These are phyloP conservation scores for Aphelenchoides fujianensis DNA, from an alignment of 1,140 invertebrate genomes.

Conservation along the genomic window DNA sequence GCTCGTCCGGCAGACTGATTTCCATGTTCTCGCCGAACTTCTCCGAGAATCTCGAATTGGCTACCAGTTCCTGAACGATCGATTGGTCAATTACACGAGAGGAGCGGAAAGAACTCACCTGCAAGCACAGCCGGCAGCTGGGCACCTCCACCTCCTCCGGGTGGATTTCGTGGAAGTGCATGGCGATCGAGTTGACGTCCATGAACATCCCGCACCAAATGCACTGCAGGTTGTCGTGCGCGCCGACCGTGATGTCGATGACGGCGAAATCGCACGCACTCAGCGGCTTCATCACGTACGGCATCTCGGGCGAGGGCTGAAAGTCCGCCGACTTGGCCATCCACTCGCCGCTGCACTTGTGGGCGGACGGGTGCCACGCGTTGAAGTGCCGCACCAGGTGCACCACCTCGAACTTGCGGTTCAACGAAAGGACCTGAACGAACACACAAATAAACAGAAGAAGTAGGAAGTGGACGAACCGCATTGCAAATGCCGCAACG, in stretches of 20 bases:
- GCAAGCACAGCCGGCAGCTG: constrained; percentile 58
- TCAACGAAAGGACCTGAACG: constrained; percentile 49
- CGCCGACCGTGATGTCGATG: constrained; percentile 47
- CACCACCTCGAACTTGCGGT: constrained; percentile 61
- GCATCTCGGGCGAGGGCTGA: not conserved
- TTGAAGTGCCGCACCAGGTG: constrained; percentile 62
- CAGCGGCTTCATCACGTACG: constrained; percentile 37
- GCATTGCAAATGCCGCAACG: constrained; percentile 57
- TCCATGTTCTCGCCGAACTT: constrained; percentile 59
- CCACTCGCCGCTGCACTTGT: constrained; percentile 60
- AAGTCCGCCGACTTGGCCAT: not conserved
- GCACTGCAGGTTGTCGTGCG: constrained; percentile 58
- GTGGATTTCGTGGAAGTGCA: constrained; percentile 61
- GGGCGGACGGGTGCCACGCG: constrained; percentile 58
- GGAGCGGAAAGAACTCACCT: constrained; percentile 33
- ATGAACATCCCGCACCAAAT: constrained; percentile 63
- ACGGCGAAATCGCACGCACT: constrained; percentile 55
- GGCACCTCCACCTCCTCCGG: constrained; percentile 60
- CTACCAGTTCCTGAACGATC: constrained; percentile 50
- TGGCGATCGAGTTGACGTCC: constrained; percentile 47
- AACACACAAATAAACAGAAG: too few relatives aligned
- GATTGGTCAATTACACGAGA: not conserved
- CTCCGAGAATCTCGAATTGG: constrained; percentile 58
- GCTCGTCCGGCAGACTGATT: constrained; percentile 58
- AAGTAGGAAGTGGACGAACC: constrained; percentile 13